Evolutionary conservation across 2,797 vertebrate species (phyloP), one percentile per base, ranked within the genome.

Genomic region (Tangara arthus): DNA sequence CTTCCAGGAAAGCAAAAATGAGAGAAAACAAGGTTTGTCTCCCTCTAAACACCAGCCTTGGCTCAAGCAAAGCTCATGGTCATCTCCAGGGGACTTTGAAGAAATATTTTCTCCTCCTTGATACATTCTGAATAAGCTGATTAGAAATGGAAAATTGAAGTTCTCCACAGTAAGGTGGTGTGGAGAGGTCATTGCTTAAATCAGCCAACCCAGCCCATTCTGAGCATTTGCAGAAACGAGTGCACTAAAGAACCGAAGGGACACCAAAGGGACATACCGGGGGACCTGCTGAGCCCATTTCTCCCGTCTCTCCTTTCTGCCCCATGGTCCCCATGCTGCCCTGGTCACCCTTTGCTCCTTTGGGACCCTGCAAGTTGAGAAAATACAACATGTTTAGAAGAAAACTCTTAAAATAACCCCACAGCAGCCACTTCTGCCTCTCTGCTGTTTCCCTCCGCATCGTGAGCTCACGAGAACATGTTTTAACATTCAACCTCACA

Each of bases 241-340:
- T 8, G 6, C 50, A 2, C 3, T 8, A 3, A 30, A 63, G 81
- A 55, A 21, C 28, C 11, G 2, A 32, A 28, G 41, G 34, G 47
- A 50, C 39, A 47, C 13, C 13, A 32, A 32, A 41, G 28, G 56
- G 49, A 97, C 97, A 0, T 97, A 99, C 99, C 95, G 98, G 93
- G 68, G 98, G 98, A 8, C 99, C 99, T 2, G 97, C 97, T 23
- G 98, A 97, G 37, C 99, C 99, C 98, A 98, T 98, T 93, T 99
- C 98, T 57, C 99, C 99, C 3, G 96, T 98, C 93, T 99, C 99
- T 90, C 99, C 99, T 97, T 98, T 99, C 79, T 97, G 98, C 27
- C 99, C 99, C 0, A 41, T 44, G 19, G 82, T 95, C 39, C 99
- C 99, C 3, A 65, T 17, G 18, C 96, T 98, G 95, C 98, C 98